These are phyloP conservation scores for Gorsachius magnificus DNA, from an alignment of 2,797 vertebrate genomes.

Conservation along the genomic window DNA sequence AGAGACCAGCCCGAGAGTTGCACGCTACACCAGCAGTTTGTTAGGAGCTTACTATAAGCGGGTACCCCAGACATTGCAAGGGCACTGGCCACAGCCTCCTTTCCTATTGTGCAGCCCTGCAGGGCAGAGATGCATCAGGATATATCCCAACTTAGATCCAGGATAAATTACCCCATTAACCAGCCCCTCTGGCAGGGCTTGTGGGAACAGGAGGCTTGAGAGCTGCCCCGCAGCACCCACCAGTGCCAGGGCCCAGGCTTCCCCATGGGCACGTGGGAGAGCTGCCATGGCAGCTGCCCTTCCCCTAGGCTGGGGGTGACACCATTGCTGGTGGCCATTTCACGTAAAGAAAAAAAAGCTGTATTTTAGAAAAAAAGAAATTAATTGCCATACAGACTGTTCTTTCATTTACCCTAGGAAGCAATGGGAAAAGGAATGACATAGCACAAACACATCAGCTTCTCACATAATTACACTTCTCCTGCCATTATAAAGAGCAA, in stretches of 20 bases:
- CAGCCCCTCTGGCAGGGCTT: background rate
- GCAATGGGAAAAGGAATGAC: background rate
- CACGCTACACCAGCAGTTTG: background rate
- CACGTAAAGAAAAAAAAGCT: background rate
- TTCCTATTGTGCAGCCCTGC: background rate
- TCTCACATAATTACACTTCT: background rate
- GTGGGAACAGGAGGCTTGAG: background rate
- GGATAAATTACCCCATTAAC: background rate
- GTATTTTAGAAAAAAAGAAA: background rate
- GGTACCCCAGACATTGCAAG: background rate
- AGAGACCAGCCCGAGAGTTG: background rate
- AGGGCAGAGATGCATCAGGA: background rate
- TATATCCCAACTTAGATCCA: background rate
- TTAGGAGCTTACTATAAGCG: background rate
- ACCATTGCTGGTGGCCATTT: background rate
- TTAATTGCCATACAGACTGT: background rate
- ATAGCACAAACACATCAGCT: background rate
- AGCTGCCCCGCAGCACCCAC: background rate
- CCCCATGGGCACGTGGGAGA: background rate
- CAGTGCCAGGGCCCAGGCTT: background rate
- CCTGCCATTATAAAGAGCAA: background rate
- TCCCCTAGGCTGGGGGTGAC: background rate
- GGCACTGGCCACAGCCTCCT: background rate
- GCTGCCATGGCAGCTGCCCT: accelerated
- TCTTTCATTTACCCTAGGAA: background rate